Conservation (phyloP, 2,797 vertebrate species). For the Salmo trutta region DNA sequence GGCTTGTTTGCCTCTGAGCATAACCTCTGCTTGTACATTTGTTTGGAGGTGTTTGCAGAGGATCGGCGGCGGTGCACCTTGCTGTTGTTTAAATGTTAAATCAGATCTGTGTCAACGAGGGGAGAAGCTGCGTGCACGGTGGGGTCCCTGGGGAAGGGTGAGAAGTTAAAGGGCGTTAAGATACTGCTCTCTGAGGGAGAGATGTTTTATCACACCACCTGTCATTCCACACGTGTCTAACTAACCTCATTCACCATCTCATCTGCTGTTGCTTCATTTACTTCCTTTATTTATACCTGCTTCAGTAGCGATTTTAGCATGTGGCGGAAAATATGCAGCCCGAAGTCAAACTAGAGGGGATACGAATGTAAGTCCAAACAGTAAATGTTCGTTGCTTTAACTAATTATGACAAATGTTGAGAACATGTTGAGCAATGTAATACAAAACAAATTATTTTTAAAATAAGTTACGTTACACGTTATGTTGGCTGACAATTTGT, state of each 20-base stretch:
- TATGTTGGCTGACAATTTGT: too few species aligned
- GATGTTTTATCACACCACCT: slow-evolving; percentile 36
- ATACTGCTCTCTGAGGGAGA: slow-evolving; percentile 43
- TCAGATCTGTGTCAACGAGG: slow-evolving; percentile 57
- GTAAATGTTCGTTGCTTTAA: too few species aligned
- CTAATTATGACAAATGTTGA: too few species aligned
- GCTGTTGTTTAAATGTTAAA: slow-evolving; percentile 59
- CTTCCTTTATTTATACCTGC: slow-evolving; percentile 24
- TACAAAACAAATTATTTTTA: too few species aligned
- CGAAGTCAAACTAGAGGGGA: too few species aligned
- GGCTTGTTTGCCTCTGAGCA: slow-evolving; percentile 52
- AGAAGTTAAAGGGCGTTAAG: slow-evolving; percentile 56
- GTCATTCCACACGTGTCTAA: slow-evolving; percentile 26
- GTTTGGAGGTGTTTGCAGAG: slow-evolving; percentile 54
- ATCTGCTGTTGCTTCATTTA: too few species aligned
- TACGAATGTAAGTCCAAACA: too few species aligned
- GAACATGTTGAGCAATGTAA: too few species aligned
- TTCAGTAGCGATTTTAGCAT: background rate
- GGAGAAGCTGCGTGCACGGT: slow-evolving; percentile 28
- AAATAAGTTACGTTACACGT: too few species aligned
- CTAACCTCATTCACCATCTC: too few species aligned
- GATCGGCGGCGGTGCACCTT: slow-evolving; percentile 36
- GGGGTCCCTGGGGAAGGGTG: slow-evolving; percentile 32
- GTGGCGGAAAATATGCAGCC: too few species aligned
- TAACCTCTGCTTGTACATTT: slow-evolving; percentile 38